These are phyloP conservation scores for Hypomecis atomaria DNA, from an alignment of 2,888 invertebrate genomes.

Conservation along the genomic window DNA sequence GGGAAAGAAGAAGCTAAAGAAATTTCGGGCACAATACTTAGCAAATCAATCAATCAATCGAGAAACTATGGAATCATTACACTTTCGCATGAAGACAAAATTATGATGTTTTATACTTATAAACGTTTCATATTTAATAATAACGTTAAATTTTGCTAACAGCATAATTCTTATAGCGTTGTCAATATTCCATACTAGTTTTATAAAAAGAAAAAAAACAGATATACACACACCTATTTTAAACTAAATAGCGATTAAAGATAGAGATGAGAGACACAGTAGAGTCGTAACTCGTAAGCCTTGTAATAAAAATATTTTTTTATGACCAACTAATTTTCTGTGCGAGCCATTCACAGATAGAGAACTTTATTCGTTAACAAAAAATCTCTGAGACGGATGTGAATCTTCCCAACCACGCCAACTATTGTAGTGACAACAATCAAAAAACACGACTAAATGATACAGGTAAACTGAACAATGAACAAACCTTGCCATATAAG, in stretches of 20 bases:
- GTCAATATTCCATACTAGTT: too few relatives aligned
- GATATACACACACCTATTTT: too few relatives aligned
- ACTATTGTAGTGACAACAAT: constrained; percentile 23
- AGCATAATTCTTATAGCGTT: too few relatives aligned
- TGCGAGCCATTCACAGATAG: not conserved
- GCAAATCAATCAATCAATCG: not conserved
- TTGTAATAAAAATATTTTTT: too few relatives aligned
- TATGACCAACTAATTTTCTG: too few relatives aligned
- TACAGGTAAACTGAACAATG: constrained; percentile 55
- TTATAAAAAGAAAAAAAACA: too few relatives aligned
- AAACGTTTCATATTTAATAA: too few relatives aligned
- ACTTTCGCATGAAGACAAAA: not conserved
- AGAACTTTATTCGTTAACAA: not conserved
- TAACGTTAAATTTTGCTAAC: too few relatives aligned
- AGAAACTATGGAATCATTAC: too few relatives aligned
- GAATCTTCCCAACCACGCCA: constrained; percentile 28
- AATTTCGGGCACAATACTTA: not conserved
- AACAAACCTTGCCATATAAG: constrained; percentile 50
- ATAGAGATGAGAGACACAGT: too few relatives aligned
- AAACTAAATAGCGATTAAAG: too few relatives aligned
- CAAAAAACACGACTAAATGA: constrained; percentile 35
- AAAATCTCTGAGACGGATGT: constrained; percentile 39
- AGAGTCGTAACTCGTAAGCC: too few relatives aligned
- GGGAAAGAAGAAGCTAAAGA: not conserved
- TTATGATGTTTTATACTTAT: not conserved